Conservation (phyloP, 2,888 invertebrate species). For the Acleris sparsana region DNA sequence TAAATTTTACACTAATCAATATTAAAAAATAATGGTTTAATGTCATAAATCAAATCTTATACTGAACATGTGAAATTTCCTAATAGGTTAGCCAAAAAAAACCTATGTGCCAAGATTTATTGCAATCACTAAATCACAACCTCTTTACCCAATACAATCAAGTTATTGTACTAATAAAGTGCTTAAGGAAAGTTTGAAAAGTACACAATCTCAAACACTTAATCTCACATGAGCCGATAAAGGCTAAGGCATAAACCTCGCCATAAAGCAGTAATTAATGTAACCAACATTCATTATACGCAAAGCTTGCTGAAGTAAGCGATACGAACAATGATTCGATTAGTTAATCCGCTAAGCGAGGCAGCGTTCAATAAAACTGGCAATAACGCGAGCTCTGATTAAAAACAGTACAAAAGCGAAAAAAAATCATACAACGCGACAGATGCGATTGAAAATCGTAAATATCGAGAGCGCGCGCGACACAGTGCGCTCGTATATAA, state of each 20-base stretch:
- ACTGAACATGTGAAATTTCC: no score
- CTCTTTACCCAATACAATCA: conserved; percentile 2
- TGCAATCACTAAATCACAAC: not conserved
- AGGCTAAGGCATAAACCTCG: conserved; percentile 69
- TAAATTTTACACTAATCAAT: no score
- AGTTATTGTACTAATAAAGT: conserved; percentile 4
- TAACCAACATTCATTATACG: conserved; percentile 72
- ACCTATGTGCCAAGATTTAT: no score
- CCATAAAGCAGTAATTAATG: conserved; percentile 78
- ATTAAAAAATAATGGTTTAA: no score
- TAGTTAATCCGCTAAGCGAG: conserved; percentile 65
- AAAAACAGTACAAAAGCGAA: conserved; percentile 57
- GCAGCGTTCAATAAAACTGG: conserved; percentile 53
- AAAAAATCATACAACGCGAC: conserved; percentile 50
- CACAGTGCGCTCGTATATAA: conserved; percentile 70
- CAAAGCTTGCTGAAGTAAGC: conserved; percentile 59
- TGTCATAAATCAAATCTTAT: no score
- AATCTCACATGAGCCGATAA: conserved; percentile 74
- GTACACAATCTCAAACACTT: conserved; percentile 57
- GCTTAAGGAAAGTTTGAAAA: not conserved
- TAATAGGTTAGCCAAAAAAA: no score
- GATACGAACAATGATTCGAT: conserved; percentile 72
- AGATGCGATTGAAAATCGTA: conserved; percentile 76
- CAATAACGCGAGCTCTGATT: conserved; percentile 60
- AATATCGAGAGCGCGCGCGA: conserved; percentile 69